Base-by-base conservation (phyloP, 2,113 vertebrate genomes). In the Ophiodon elongatus region DNA sequence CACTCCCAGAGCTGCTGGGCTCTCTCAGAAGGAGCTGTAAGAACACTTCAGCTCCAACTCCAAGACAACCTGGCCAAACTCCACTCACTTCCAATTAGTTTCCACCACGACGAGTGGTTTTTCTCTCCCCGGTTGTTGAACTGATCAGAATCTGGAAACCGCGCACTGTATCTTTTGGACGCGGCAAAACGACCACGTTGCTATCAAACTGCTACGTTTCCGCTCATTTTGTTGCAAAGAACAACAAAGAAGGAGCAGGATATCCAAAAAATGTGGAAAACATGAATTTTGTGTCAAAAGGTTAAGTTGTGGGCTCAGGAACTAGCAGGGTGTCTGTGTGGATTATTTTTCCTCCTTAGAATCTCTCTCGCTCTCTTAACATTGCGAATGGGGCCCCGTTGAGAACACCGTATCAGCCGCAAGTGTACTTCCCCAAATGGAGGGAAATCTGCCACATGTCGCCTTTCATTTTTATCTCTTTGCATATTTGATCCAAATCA, bases 51-150 rank as follows among this genome's bases (percentile, higher is more conserved):
- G 76, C 85, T 73, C 50, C 56, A 15, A 73, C 85, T 76, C 75
- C 59, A 14, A 75, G 83, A 85, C 80, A 69, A 86, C 76, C 76
- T 31, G 80, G 77, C 81, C 76, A 78, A 85, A 79, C 79, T 75
- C 69, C 4, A 19, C 75, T 85, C 79, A 23, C n/a, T 29, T 70
- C 68, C 86, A 90, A 89, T 91, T 89, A 89, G 84, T 75, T 72
- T 66, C 25, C 56, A 27, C 78, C 80, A 50, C 31, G 68, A 4
- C 1, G 52, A 73, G 25, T 11, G 60, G 43, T 72, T 84, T 75
- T 77, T 83, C 76, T 64, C 47, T n/a, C 25, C n/a, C 60, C 60
- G 25, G n/a, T 57, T 57, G 56, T 79, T 85, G 27, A 21, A 56
- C 63, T 62, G 65, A 79, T 85, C 62, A 65, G 47, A 23, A 85